Base-by-base conservation (phyloP, 2,113 vertebrate genomes). In the Asarcornis scutulata region DNA sequence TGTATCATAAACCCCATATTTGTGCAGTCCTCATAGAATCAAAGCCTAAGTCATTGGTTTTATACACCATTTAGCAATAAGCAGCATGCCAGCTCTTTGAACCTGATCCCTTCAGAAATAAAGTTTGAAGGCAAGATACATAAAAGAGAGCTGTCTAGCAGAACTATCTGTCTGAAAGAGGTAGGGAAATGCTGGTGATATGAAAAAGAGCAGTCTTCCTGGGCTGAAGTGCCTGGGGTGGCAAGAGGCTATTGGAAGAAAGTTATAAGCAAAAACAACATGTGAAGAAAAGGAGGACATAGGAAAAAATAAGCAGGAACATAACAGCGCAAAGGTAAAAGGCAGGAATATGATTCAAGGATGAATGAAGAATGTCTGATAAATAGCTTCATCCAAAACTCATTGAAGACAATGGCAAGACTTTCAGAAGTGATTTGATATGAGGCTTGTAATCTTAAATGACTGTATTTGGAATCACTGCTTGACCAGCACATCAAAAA, bases 401-500 rank as follows among this genome's bases (percentile, higher is more conserved):
- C 42, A 21, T 17, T 78, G 52, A 83, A 60, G 40, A 86, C 83
- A 88, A 78, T 40, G 3, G 25, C 42, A 77, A 88, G 36, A 31
- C 64, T 86, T 82, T 79, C 31, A 38, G 17, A 90, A 89, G 29
- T 60, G 13, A 50, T 74, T 85, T 85, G 44, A 83, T 82, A 17
- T 7, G 10, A 93, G 22, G 6, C 20, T 88, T 89, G 60, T 93
- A 77, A 82, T 92, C 76, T 50, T 80, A 68, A 88, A 44, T 88
- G 73, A 86, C 81, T 78, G 46, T 32, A 62, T 83, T 91, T 81
- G 44, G 60, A 81, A 79, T 66, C 67, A 20, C 22, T 56, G 40
- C 36, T 95, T 92, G 90, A 85, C 92, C 82, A 89, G 68, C 29
- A 50, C 23, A 66, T 73, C 32, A 86, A 94, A 63, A 31, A 12